Conservation (phyloP, 2,113 vertebrate species). For the Ammodytes dubius region DNA sequence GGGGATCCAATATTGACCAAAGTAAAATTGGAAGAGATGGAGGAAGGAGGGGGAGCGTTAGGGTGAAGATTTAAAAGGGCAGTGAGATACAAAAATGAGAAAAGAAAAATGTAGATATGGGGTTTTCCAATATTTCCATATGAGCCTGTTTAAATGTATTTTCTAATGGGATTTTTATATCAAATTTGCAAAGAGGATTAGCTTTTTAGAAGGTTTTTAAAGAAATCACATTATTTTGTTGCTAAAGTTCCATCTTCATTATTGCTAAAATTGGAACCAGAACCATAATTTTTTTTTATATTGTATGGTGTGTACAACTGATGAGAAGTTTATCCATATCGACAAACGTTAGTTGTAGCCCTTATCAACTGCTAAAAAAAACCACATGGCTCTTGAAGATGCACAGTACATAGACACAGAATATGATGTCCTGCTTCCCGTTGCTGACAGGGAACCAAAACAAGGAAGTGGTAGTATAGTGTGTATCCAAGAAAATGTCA, state of each 20-base stretch:
- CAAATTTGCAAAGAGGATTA: neutral
- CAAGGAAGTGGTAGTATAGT: conserved; percentile 41
- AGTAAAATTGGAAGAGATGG: conserved; percentile 37
- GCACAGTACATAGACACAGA: neutral
- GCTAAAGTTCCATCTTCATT: neutral
- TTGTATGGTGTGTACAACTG: neutral
- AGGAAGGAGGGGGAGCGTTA: conserved; percentile 5
- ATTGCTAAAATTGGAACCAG: neutral
- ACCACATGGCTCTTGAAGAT: neutral
- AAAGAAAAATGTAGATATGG: neutral
- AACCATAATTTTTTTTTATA: neutral
- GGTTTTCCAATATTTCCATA: neutral
- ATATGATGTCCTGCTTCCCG: neutral
- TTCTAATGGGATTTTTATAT: neutral
- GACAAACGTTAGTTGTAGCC: neutral
- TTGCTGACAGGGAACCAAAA: conserved; percentile 49
- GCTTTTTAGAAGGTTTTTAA: neutral
- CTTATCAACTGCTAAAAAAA: neutral
- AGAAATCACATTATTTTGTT: neutral
- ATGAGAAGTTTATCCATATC: neutral
- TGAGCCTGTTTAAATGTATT: too few relatives aligned
- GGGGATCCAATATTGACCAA: conserved; percentile 32
- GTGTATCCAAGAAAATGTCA: neutral
- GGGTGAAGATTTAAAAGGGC: neutral
- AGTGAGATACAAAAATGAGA: neutral